Conservation (phyloP, 2,797 vertebrate genomes). For the Labroides dimidiatus region DNA sequence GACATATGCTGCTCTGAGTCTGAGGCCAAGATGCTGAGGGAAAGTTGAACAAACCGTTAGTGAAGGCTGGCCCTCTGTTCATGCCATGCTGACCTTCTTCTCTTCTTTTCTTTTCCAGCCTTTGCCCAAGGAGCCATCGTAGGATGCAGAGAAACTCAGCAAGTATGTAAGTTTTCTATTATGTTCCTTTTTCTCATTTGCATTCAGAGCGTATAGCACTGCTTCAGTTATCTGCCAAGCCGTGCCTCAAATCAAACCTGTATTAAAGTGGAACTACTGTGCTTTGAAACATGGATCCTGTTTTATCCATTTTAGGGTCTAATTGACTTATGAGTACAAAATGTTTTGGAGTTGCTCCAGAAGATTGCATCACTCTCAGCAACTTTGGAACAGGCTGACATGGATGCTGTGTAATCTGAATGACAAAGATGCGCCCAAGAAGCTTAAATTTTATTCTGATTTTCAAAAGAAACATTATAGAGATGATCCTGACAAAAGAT, state of each 20-base stretch:
- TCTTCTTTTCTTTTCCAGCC: constrained; percentile 80
- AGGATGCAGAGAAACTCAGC: constrained; percentile 70
- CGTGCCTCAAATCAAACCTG: not conserved
- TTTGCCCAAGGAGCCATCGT: constrained; percentile 88
- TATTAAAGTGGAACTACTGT: not conserved
- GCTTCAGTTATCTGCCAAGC: constrained; percentile 8
- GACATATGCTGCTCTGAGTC: constrained; percentile 66
- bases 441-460: too few relatives aligned
- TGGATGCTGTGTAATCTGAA: too few relatives aligned
- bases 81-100: constrained; percentile 52
- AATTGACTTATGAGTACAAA: not conserved
- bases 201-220: constrained; percentile 3
- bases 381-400: not conserved
- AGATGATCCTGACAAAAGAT: too few relatives aligned
- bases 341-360: too few relatives aligned
- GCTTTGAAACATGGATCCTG: not conserved
- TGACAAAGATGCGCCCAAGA: too few relatives aligned
- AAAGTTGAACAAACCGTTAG: constrained; percentile 35
- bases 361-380: not conserved
- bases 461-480: too few relatives aligned
- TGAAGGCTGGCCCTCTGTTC: constrained; percentile 38
- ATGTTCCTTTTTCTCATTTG: constrained; percentile 26
- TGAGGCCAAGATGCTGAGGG: constrained; percentile 37
- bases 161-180: constrained; percentile 68
- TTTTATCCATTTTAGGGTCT: not conserved